Evolutionary conservation across 2,888 invertebrate genomes (phyloP).

Genomic region (Serrognathus titanus): DNA sequence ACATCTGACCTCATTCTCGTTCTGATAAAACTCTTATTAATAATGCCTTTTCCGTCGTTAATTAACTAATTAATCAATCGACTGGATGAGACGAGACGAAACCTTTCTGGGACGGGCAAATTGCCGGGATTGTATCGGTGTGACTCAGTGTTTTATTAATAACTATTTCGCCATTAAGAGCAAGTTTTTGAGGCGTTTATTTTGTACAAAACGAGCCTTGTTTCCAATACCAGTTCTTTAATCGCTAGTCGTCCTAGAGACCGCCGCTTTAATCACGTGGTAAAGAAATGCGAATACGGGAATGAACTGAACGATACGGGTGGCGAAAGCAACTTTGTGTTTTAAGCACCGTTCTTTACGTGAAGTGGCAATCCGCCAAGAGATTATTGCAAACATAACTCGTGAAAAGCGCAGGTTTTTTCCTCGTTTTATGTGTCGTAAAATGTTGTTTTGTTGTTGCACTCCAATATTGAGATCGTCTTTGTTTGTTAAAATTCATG

Average conservation of each 20-base stretch:
- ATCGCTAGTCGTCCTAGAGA: background rate
- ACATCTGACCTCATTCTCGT: too few species aligned
- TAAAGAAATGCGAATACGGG: too few species aligned
- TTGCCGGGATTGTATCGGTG: conserved; percentile 15
- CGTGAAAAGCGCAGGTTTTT: too few species aligned
- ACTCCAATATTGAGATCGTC: too few species aligned
- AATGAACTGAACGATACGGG: too few species aligned
- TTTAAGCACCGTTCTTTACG: background rate
- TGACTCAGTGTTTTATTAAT: conserved; percentile 16
- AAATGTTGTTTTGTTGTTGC: too few species aligned
- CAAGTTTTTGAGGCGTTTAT: background rate
- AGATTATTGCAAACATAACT: too few species aligned
- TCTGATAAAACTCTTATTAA: too few species aligned
- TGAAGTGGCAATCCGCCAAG: background rate
- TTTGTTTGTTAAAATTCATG: too few species aligned
- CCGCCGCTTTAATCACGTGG: too few species aligned
- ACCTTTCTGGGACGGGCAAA: conserved; percentile 15
- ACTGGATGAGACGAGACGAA: conserved; percentile 1
- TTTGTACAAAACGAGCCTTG: background rate
- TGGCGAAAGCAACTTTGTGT: background rate
- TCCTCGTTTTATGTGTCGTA: too few species aligned
- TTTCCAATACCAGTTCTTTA: background rate
- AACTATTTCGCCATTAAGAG: background rate
- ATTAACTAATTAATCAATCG: background rate
- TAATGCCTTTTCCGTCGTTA: too few species aligned